A percentile compares a stretch with the other conserved stretches of the same genome.
Evolutionary conservation across 2,113 vertebrate genomes (phyloP).

Genomic region (Carassius carassius): DNA sequence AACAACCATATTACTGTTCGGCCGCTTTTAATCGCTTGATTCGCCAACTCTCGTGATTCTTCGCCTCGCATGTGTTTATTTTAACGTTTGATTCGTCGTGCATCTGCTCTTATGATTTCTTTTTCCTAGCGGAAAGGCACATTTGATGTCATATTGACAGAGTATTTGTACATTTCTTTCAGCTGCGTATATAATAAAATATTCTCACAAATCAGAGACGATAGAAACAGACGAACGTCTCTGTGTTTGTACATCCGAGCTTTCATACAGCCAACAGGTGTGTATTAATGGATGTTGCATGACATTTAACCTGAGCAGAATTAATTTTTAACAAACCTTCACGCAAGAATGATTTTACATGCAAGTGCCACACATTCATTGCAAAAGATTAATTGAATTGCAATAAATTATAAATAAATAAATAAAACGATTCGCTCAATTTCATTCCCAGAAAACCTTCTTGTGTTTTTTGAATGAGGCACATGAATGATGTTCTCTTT

Average conservation of each 20-base stretch:
- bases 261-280: neutral
- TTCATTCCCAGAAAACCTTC: neutral
- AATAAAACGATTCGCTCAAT: too few species aligned
- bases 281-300: neutral
- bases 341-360: too few species aligned
- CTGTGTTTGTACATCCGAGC: neutral
- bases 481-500: neutral
- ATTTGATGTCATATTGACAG: constrained; percentile 61
- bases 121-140: constrained; percentile 55
- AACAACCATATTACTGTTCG: neutral
- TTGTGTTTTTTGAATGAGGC: neutral
- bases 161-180: constrained; percentile 44
- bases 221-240: neutral
- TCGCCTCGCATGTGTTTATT: constrained; percentile 4
- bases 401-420: neutral
- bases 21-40: constrained; percentile 22
- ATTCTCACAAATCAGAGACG: neutral
- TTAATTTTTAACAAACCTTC: too few species aligned
- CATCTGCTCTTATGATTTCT: constrained; percentile 43
- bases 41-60: too few species aligned
- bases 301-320: neutral
- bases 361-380: too few species aligned
- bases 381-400: neutral
- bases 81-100: constrained; percentile 38
- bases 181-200: constrained; percentile 35